These are phyloP conservation scores for Pygoscelis antarcticus DNA, from an alignment of 2,113 vertebrate species.

Conservation along the genomic window DNA sequence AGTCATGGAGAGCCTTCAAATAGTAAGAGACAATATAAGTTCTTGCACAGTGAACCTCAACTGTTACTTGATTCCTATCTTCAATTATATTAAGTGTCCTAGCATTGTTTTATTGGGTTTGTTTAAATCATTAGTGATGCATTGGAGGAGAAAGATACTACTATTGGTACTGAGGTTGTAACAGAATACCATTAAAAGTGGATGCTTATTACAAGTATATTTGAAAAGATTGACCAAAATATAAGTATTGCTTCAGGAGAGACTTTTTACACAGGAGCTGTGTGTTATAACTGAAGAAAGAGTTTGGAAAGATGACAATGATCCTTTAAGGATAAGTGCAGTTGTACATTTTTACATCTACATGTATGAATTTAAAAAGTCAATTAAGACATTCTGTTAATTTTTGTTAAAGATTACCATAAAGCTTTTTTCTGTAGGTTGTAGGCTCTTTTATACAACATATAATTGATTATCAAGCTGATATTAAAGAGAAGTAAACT, in stretches of 20 bases:
- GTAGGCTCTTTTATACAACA: neutral
- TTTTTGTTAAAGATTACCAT: neutral
- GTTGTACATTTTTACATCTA: neutral
- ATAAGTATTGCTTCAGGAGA: neutral
- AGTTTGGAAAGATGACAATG: neutral
- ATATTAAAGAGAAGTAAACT: neutral
- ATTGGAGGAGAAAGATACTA: slow-evolving; percentile 17
- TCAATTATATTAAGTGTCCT: slow-evolving; percentile 66
- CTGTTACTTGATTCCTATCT: slow-evolving; percentile 60
- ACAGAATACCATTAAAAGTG: neutral
- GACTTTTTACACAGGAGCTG: neutral
- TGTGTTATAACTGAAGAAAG: neutral
- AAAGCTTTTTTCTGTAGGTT: neutral
- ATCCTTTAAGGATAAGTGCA: neutral
- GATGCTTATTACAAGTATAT: neutral
- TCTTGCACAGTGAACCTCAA: slow-evolving; percentile 24
- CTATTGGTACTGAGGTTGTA: neutral
- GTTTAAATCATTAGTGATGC: slow-evolving; percentile 60
- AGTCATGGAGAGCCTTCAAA: slow-evolving; percentile 25
- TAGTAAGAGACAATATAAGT: slow-evolving; percentile 54
- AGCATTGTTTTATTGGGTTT: slow-evolving; percentile 44
- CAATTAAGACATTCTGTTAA: neutral
- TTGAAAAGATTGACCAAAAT: neutral
- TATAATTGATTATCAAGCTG: neutral
- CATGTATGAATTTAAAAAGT: neutral